Evolutionary conservation across 2,113 vertebrate species (phyloP).

Genomic region (Tachuris rubrigastra): DNA sequence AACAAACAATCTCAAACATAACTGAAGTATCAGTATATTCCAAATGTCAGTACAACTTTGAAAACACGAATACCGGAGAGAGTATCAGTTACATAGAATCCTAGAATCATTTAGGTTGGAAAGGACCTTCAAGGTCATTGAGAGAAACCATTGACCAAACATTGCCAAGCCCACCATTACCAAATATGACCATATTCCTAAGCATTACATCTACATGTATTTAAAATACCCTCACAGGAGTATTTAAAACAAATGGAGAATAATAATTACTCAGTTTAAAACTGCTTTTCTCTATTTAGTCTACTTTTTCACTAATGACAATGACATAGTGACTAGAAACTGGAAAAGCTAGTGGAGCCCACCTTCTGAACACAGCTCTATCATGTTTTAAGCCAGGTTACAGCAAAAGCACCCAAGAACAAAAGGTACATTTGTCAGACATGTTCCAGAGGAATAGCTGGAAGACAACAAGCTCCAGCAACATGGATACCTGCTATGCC

Average conservation of each 20-base stretch:
- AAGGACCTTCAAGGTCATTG: background rate
- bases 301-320: background rate
- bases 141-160: background rate
- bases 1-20: slow-evolving; percentile 3
- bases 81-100: background rate
- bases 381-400: background rate
- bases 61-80: background rate
- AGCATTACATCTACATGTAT: background rate
- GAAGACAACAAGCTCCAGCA: background rate
- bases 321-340: background rate
- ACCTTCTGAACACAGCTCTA: background rate
- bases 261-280: background rate
- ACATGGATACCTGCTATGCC: background rate
- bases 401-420: background rate
- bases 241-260: background rate
- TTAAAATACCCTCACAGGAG: background rate
- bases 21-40: background rate
- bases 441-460: background rate
- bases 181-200: background rate
- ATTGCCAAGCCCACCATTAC: background rate
- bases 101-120: background rate
- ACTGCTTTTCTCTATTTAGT: background rate
- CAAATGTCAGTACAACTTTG: background rate
- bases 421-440: background rate
- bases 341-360: background rate